Base-by-base conservation (phyloP, 92 coral and sea anemone species). In the Epizoanthus ramosus region DNA sequence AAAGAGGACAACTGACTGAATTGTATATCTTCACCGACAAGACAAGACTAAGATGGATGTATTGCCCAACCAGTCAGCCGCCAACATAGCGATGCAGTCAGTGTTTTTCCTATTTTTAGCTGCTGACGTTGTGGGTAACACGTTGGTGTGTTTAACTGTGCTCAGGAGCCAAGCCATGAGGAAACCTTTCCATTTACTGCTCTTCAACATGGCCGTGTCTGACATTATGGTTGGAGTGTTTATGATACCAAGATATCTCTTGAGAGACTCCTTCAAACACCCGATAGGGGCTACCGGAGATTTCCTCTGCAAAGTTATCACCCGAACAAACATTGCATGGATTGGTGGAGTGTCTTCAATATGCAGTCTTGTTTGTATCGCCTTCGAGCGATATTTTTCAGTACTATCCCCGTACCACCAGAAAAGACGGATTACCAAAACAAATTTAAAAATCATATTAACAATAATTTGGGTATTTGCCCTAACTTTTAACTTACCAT, bases 241-340 rank as follows among this genome's bases (percentile, higher is more conserved):
- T 54, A 69, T 86, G 6, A 39, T 64, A 3, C 57, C 69, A 4
- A 72, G 58, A 63, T 69, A 80, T 71, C 52, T 86, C 65, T 67
- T 86, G 3, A 52, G 52, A 13, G 68, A 72, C 50, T 6, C 57
- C 31, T 80, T 70, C 39, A 16, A 45, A 3, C 90, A 86, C 33
- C 90, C 90, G n/a, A 15, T 41, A 2, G 90, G 90, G 17, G 37
- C 28, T 12, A 72, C 82, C 50, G 90, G 90, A 15, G 86, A 86
- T 19, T 45, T 61, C 39, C 76, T 86, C 8, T 86, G 90, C 39
- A 83, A 74, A 63, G 59, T 86, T 41, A 10, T 80, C 35, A 86
- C 86, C 17, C 86, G 86, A 18, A 85, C 85, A 53, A 80, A 77
- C 6, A 13, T 86, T 14, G 90, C 90, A 1, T 86, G 90, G 89